Base-by-base conservation (phyloP, 92 coral and sea anemone species). In the Zoanthus gigantus region DNA sequence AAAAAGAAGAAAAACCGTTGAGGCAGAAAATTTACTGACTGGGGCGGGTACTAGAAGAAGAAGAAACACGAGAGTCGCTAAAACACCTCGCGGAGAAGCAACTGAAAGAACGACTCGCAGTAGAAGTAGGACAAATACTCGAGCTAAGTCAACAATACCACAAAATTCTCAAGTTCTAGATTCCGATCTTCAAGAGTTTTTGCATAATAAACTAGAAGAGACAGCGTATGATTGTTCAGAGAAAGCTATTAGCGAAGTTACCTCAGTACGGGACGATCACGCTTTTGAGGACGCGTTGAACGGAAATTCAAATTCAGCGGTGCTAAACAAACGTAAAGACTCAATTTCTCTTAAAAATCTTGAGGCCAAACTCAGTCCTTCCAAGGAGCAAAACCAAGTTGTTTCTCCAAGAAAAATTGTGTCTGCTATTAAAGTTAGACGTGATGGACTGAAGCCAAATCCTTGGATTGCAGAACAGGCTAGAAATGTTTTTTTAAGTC, bases 381-480 rank as follows among this genome's bases (percentile, higher is more conserved):
- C 71, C 12, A 66, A 76, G 71, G 74, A 28, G 46, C 47, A 50
- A 74, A 71, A 63, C 23, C 66, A 79, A 7, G 72, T 45, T 45
- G 42, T 12, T 12, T 81, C 85, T 46, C 85, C 85, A 7, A 81
- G 85, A 29, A 66, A 81, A 67, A 66, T 66, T 9, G 75, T 81
- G 47, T 81, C 85, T 28, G 92, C 90, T 7, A 90, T 91, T 16
- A 90, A 81, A 79, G 82, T 89, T 52, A 74, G 76, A 76, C 85
- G 87, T 5, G 87, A 82, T 53, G 97, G 99, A 11, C 66, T 95
- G 30, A 95, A 95, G 89, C 77, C 82, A 45, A 92, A 97, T 52
- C 98, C 99, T 6, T 97, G 99, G 99, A 95, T 97, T 9, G 93
- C 96, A 54, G 99, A 97, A 32, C 99, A 97, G 82, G 99, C 99